Conservation (phyloP, 2,113 vertebrate species). For the Symphodus melops region DNA sequence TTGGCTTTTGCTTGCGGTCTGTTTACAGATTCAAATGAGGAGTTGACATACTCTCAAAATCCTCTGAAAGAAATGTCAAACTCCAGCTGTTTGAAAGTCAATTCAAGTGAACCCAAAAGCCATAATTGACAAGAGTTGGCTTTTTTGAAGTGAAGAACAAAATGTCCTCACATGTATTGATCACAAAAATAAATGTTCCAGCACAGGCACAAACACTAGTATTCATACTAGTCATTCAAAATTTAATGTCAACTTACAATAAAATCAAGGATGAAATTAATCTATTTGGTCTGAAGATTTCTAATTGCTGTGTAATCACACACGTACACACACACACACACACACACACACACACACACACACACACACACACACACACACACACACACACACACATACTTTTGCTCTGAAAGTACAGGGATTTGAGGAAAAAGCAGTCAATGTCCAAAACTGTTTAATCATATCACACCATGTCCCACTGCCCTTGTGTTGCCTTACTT, state of each 20-base stretch:
- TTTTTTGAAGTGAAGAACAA: background rate
- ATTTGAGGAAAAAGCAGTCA: constrained; percentile 14
- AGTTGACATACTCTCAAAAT: too few species aligned
- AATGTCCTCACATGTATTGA: background rate
- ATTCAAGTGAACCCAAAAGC: background rate
- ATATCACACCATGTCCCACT: constrained; percentile 46
- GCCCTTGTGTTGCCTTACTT: constrained; percentile 25
- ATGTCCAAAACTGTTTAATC: constrained; percentile 34
- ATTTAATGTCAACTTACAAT: constrained; percentile 17
- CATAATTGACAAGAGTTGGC: background rate
- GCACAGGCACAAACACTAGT: background rate
- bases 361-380: constrained; percentile 13
- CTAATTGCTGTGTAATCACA: constrained; percentile 43
- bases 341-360: constrained; percentile 16
- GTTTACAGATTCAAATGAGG: too few species aligned
- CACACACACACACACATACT: constrained; percentile 12
- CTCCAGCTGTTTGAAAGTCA: too few species aligned
- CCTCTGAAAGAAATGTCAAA: too few species aligned
- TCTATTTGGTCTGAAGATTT: constrained; percentile 35
- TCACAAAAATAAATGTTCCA: background rate
- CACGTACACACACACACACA: background rate
- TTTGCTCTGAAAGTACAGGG: background rate
- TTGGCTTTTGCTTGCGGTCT: too few species aligned
- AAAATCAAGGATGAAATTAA: constrained; percentile 19
- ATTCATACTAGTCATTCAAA: background rate